phyloP scores from a whole-genome alignment of 2,888 invertebrate species.

The Lasiommata megera region DNA sequence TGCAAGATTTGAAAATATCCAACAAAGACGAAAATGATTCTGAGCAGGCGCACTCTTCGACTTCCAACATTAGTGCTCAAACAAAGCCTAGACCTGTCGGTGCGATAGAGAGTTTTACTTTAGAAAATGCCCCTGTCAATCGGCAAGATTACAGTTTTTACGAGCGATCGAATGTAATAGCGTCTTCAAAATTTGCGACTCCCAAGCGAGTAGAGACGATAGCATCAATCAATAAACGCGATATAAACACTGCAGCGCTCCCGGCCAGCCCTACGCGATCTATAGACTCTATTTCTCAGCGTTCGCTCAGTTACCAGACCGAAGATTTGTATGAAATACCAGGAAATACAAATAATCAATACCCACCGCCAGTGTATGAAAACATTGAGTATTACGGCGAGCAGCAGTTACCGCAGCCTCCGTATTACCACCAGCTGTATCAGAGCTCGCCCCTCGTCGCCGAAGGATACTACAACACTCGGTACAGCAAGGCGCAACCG shows the following conservation, averaged over 20 bases:
- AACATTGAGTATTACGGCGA: slow-evolving; percentile 90
- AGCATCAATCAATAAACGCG: slow-evolving; percentile 70
- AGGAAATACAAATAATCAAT: slow-evolving; percentile 62
- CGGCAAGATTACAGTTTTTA: slow-evolving; percentile 77
- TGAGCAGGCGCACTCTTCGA: slow-evolving; percentile 75
- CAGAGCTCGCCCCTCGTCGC: slow-evolving; percentile 66
- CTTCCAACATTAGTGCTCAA: slow-evolving; percentile 59
- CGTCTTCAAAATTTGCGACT: slow-evolving; percentile 89
- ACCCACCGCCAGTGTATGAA: slow-evolving; percentile 85
- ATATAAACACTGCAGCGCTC: slow-evolving; percentile 62
- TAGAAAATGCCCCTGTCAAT: slow-evolving; percentile 74
- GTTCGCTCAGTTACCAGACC: slow-evolving; percentile 76
- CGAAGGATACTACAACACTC: slow-evolving; percentile 77
- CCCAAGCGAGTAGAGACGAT: slow-evolving; percentile 87
- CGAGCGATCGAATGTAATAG: slow-evolving; percentile 88
- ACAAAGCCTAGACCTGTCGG: slow-evolving; percentile 81
- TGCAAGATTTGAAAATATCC: slow-evolving; percentile 77
- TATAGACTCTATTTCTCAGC: slow-evolving; percentile 82
- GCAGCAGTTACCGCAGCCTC: slow-evolving; percentile 78
- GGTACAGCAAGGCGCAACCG: slow-evolving; percentile 89
- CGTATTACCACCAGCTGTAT: slow-evolving; percentile 83
- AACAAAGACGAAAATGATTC: slow-evolving; percentile 75
- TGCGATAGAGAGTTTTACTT: slow-evolving; percentile 84
- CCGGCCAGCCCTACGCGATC: slow-evolving; percentile 83
- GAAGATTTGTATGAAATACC: slow-evolving; percentile 74